Evolutionary conservation across 1,140 invertebrate genomes (phyloP).

Genomic region (Penaeus chinensis): DNA sequence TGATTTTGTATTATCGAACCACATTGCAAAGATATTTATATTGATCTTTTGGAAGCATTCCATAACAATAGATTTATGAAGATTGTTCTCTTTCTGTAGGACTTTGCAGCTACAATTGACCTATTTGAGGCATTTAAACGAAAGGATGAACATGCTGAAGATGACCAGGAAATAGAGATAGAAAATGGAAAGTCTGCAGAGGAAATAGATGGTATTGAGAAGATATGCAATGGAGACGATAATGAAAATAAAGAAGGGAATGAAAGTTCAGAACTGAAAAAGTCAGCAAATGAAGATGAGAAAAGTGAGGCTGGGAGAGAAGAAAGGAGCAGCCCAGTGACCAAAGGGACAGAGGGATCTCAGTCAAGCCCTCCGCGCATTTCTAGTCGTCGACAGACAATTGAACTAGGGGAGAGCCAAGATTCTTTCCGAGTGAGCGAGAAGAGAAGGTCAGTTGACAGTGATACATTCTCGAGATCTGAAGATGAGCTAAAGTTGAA

Average conservation of each 20-base stretch:
- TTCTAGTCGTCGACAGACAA: slow-evolving; percentile 47
- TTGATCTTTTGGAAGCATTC: not conserved
- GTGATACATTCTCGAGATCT: slow-evolving; percentile 15
- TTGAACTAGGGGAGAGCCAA: slow-evolving; percentile 59
- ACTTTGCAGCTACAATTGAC: slow-evolving; percentile 50
- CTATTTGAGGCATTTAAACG: slow-evolving; percentile 38
- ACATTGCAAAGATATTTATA: not conserved
- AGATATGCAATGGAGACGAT: too few species aligned
- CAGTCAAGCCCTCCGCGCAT: slow-evolving; percentile 5
- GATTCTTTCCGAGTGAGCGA: slow-evolving; percentile 54
- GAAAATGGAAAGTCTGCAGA: not conserved
- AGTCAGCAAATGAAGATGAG: slow-evolving; percentile 10
- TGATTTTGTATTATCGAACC: not conserved
- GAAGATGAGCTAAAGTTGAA: slow-evolving; percentile 16
- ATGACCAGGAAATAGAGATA: not conserved
- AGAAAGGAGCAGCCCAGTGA: too few species aligned
- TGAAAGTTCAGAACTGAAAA: slow-evolving; percentile 6
- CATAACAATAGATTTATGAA: not conserved
- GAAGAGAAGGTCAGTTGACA: slow-evolving; percentile 48
- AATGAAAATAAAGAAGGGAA: not conserved
- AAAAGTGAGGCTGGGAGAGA: not conserved
- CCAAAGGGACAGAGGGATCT: not conserved
- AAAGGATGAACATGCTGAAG: not conserved
- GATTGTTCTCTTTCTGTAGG: slow-evolving; percentile 34
- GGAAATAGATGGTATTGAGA: too few species aligned